Evolutionary conservation across 2,113 vertebrate genomes (phyloP).

Genomic region (Grallaria varia): DNA sequence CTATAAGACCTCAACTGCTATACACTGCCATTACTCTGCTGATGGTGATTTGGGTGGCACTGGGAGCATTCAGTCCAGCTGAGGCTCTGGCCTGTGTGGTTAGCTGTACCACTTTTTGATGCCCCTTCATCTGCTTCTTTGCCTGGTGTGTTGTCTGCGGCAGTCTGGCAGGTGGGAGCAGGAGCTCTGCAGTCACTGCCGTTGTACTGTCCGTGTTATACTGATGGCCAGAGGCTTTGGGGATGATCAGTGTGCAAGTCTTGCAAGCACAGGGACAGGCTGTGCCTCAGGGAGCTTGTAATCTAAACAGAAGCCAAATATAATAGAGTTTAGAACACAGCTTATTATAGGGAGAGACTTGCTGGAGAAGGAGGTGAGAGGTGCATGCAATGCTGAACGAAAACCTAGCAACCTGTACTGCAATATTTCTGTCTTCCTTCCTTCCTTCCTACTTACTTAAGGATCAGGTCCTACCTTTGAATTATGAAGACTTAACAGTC

Average conservation of each 20-base stretch:
- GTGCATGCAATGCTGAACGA: neutral
- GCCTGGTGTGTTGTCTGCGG: neutral
- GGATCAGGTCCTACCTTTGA: neutral
- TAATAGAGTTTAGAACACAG: neutral
- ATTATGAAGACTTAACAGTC: neutral
- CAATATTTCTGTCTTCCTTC: neutral
- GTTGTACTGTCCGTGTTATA: neutral
- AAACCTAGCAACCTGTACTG: neutral
- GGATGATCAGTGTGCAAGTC: neutral
- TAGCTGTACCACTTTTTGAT: neutral
- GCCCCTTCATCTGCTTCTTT: neutral
- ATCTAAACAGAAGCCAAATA: neutral
- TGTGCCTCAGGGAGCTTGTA: neutral
- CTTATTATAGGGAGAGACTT: neutral
- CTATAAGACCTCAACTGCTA: neutral
- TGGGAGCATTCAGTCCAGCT: neutral
- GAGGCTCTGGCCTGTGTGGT: neutral
- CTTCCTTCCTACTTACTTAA: neutral
- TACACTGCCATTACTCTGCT: neutral
- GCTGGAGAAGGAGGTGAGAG: neutral
- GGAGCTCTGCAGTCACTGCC: neutral
- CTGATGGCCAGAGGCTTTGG: neutral
- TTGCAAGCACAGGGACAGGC: neutral
- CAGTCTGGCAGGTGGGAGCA: neutral
- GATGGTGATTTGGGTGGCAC: neutral